phyloP scores from a whole-genome alignment of 2,113 vertebrate genomes.

The Callipepla squamata region DNA sequence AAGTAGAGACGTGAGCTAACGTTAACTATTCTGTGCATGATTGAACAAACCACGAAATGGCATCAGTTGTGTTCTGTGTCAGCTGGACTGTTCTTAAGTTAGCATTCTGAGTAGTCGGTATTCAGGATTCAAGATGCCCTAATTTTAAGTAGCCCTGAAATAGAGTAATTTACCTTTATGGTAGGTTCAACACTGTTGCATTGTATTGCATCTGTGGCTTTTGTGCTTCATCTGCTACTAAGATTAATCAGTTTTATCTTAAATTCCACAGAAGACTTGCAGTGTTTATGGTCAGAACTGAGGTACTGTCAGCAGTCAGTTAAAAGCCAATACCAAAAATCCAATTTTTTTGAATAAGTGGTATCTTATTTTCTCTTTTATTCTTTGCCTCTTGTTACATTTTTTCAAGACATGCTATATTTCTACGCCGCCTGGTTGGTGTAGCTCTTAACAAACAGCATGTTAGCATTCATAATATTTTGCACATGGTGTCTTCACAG shows the following conservation, averaged over 20 bases:
- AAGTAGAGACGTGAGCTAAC: neutral
- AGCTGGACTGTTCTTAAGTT: neutral
- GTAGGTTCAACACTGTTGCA: neutral
- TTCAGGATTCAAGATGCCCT: neutral
- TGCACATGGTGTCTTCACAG: neutral
- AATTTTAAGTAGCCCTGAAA: neutral
- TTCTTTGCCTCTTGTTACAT: neutral
- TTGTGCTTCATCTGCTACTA: neutral
- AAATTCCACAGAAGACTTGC: neutral
- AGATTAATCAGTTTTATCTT: neutral
- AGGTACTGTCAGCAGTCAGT: neutral
- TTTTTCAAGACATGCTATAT: neutral
- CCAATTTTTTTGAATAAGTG: neutral
- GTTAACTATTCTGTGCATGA: neutral
- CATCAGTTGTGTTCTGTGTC: neutral
- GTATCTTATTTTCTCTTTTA: neutral
- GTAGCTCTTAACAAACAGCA: neutral
- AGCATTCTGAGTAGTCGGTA: neutral
- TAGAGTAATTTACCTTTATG: neutral
- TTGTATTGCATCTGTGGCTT: neutral
- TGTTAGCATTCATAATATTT: neutral
- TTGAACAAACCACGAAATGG: neutral
- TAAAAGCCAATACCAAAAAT: constrained; percentile 34
- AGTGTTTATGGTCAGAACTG: neutral
- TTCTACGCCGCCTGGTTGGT: neutral